phyloP scores from a whole-genome alignment of 2,888 invertebrate species.

The Horisme vitalbata region DNA sequence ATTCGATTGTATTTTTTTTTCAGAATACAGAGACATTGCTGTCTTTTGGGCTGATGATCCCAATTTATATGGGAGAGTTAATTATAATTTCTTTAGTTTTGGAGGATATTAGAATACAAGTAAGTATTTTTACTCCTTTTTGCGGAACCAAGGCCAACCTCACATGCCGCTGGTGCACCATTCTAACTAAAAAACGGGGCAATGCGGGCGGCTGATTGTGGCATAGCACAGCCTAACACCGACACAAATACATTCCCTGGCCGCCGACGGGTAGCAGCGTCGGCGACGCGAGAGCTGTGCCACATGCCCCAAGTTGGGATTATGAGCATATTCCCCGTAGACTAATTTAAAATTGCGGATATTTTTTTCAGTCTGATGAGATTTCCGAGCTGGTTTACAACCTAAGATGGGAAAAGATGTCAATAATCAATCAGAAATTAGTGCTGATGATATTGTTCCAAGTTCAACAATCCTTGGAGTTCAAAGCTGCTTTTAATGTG shows the following conservation, averaged over 20 bases:
- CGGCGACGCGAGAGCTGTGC: too few species aligned
- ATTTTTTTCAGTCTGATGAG: slow-evolving; percentile 40
- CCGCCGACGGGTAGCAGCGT: too few species aligned
- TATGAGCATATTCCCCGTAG: too few species aligned
- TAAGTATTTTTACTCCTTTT: slow-evolving; percentile 13
- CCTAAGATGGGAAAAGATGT: slow-evolving; percentile 48
- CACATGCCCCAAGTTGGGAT: too few species aligned
- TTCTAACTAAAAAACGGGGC: neutral
- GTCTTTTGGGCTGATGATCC: slow-evolving; percentile 40
- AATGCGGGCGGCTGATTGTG: too few species aligned
- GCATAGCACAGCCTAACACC: too few species aligned
- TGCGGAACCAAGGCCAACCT: too few species aligned
- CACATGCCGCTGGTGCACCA: too few species aligned
- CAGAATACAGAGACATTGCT: slow-evolving; percentile 37
- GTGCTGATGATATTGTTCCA: slow-evolving; percentile 39
- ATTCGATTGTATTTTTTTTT: neutral
- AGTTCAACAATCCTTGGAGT: slow-evolving; percentile 40
- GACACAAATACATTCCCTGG: too few species aligned
- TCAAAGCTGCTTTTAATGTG: slow-evolving; percentile 43
- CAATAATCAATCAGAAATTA: slow-evolving; percentile 42
- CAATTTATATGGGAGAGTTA: slow-evolving; percentile 37
- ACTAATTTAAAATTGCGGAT: too few species aligned
- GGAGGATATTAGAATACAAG: slow-evolving; percentile 42
- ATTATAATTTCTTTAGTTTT: slow-evolving; percentile 44
- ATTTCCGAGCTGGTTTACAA: slow-evolving; percentile 41